Base-by-base conservation (phyloP, 2,113 vertebrate genomes). In the Myrmecophaga tridactyla region DNA sequence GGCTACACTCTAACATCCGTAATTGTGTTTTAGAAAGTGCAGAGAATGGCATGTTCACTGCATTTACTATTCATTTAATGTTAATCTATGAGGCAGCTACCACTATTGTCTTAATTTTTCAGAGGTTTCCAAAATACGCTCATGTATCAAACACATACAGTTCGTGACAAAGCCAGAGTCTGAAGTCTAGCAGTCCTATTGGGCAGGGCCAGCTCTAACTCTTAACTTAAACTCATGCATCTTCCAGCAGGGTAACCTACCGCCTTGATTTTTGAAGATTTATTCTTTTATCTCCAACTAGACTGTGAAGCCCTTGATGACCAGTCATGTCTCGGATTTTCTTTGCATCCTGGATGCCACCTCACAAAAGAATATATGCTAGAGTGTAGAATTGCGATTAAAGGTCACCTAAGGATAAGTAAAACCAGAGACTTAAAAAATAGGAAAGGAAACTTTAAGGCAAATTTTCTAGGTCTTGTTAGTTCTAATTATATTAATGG, bases 221-320 rank as follows among this genome's bases (percentile, higher is more conserved):
- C 62, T 39, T 43, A 39, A 23, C 12, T 25, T 34, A n/a, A 5
- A 51, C 34, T 4, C 4, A n/a, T n/a, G 4, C 12, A 29, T 27
- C 41, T 11, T 34, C 6, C 3, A 7, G 25, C 7, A 1, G 0
- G 21, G 0, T 21, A 48, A 69, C 8, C 15, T 77, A 0, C 0
- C 8, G 51, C 67, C 10, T 9, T 53, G 36, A 12, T n/a, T 70
- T 63, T 84, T 72, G 21, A 43, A 23, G 11, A 7, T 2, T 36
- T n/a, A 7, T 39, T 23, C 36, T 15, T 75, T 85, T 34, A 93
- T 58, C 21, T 81, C 46, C 53, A 53, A 60, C 5, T 72, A 14
- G 23, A 27, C 9, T 8, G 21, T 27, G 65, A 58, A 84, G 11
- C 2, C 7, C 17, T 65, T 34, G 39, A 48, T 76, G 46, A 82